Evolutionary conservation across 2,797 vertebrate genomes (phyloP), one percentile per base, ranked within the genome.

Genomic region (Coilia nasus): DNA sequence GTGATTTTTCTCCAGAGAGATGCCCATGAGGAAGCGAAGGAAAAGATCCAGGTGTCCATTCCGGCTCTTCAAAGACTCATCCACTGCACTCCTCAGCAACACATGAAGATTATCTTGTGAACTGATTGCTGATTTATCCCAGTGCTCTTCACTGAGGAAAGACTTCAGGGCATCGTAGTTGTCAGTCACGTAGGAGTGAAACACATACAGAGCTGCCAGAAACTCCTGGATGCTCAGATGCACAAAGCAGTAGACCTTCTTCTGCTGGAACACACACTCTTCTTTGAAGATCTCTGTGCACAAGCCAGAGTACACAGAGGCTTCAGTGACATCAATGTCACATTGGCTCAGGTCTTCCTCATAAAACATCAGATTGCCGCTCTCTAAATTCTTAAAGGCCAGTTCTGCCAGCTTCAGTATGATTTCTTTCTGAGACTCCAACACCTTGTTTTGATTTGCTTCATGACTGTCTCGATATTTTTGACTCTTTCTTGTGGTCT

Each of bases 31-130:
- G 11, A 82, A 82, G 46, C 81, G 81, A 2, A 82, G 11, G 21
- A 82, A 56, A 11, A 82, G 81, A 82, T 82, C 81, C 0, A 82
- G 54, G 12, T 82, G 47, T 15, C 81, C 81, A 56, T 17, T 31
- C 17, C 25, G 15, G 47, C 81, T 50, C 46, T 50, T 15, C 28
- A 82, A 15, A 0, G 46, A n/a, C 2, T 15, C 25, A 15, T 50
- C 25, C 46, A 50, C 46, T 1, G 54, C 81, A 6, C 2, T 15
- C 54, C 21, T 50, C 1, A 57, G 23, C 7, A 25, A 25, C n/a
- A n/a, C n/a, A n/a, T n/a, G n/a, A n/a, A n/a, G n/a, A n/a, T n/a
- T n/a, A n/a, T n/a, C n/a, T n/a, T n/a, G n/a, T n/a, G n/a, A n/a
- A n/a, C n/a, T n/a, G n/a, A n/a, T n/a, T n/a, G n/a, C n/a, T n/a